Evolutionary conservation across 2,888 invertebrate species (phyloP).

Genomic region (Drosophila prostipennis): DNA sequence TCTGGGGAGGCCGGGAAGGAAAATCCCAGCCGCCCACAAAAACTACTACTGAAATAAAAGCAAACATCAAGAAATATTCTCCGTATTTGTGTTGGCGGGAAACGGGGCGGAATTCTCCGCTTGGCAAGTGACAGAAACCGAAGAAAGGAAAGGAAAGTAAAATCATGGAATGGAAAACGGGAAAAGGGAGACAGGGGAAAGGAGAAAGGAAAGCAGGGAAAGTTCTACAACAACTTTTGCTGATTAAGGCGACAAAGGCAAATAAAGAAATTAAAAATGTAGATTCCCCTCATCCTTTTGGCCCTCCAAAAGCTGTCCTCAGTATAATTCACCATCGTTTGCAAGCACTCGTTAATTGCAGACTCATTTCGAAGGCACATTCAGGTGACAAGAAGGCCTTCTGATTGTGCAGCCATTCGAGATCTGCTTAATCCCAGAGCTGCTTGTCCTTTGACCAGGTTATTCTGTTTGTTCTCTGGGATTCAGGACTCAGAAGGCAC

Average conservation of each 20-base stretch:
- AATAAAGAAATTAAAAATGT: slow-evolving; percentile 36
- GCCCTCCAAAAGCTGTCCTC: background rate
- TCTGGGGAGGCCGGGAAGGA: background rate
- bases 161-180: slow-evolving; percentile 13
- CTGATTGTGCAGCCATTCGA: slow-evolving; percentile 29
- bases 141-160: slow-evolving; percentile 14
- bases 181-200: background rate
- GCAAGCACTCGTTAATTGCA: slow-evolving; percentile 12
- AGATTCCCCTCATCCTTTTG: background rate
- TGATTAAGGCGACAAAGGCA: slow-evolving; percentile 47
- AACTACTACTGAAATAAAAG: slow-evolving; percentile 41
- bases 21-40: slow-evolving; percentile 13
- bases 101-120: slow-evolving; percentile 31
- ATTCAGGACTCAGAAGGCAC: slow-evolving; percentile 11
- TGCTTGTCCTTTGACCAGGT: slow-evolving; percentile 14
- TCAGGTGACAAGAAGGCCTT: slow-evolving; percentile 17
- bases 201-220: slow-evolving; percentile 10
- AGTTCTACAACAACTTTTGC: slow-evolving; percentile 39
- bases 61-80: slow-evolving; percentile 39
- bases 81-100: slow-evolving; percentile 33
- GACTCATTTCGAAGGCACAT: background rate
- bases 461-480: slow-evolving; percentile 4
- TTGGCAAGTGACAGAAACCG: slow-evolving; percentile 24
- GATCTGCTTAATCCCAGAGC: slow-evolving; percentile 20
- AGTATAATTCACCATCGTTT: slow-evolving; percentile 9